Base-by-base conservation (phyloP, 2,888 invertebrate species). In the Trisateles emortualis region DNA sequence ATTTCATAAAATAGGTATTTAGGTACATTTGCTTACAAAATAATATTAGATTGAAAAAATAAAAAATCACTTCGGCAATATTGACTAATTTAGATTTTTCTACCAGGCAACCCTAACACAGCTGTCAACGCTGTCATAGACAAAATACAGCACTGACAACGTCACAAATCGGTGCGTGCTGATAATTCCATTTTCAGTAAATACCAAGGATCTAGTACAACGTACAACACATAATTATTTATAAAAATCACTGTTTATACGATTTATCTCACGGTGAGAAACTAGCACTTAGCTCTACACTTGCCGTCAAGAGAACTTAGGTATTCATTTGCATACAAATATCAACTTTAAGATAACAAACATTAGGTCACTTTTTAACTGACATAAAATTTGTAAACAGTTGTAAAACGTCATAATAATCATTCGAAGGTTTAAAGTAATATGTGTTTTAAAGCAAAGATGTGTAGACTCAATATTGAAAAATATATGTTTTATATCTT, bases 131-230 rank as follows among this genome's bases (percentile, higher is more conserved):
- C n/a, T n/a, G n/a, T n/a, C n/a, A 26, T 8, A 1, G 14, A 2
- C 14, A 33, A 2, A 6, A 14, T 6, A 33, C 14, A 29, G 29
- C 14, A 33, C 14, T 33, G 33, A 14, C 14, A 33, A 14, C 14
- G 8, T n/a, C n/a, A 41, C 5, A 46, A 50, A 63, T 22, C 29
- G 32, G 14, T 61, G 65, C 75, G 73, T 75, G 74, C 50, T 11
- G 52, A 49, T 74, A 73, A 74, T 75, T 67, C 41, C 9, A 29
- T 53, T 63, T 69, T 61, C 73, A 61, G 44, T 58, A 66, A 67
- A 74, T 39, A 35, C 47, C 6, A 52, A 38, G 42, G 39, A 45
- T 33, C 56, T 9, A 52, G 38, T 40, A 57, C 38, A 36, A 51
- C 52, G 32, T 52, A 50, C 30, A 29, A 16, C 16, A 14, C 19